Evolutionary conservation across 2,797 vertebrate species (phyloP).

Genomic region (Borostomias antarcticus): DNA sequence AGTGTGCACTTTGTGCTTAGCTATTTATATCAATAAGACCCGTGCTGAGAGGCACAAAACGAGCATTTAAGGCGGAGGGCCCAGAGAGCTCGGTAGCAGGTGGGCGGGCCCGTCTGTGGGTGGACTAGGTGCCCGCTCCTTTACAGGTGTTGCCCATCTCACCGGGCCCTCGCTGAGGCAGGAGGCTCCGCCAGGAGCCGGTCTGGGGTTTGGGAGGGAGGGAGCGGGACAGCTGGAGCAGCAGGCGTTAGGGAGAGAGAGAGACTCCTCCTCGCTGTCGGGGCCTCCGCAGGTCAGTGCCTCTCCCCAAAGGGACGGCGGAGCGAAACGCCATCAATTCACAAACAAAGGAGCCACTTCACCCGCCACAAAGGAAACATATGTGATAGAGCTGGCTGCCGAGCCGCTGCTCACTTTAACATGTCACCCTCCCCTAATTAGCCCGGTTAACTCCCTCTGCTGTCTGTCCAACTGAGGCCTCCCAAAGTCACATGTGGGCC

Average conservation of each 20-base stretch:
- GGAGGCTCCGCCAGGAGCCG: slow-evolving; percentile 50
- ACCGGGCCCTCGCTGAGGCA: slow-evolving; percentile 41
- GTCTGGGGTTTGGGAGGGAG: slow-evolving; percentile 42
- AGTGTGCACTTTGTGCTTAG: slow-evolving; percentile 85
- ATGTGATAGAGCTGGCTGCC: slow-evolving; percentile 78
- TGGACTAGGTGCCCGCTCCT: slow-evolving; percentile 69
- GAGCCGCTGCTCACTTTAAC: slow-evolving; percentile 80
- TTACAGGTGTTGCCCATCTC: slow-evolving; percentile 81
- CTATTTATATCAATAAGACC: slow-evolving; percentile 90
- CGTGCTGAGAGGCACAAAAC: slow-evolving; percentile 88
- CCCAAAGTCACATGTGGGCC: slow-evolving; percentile 70
- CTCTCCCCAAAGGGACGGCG: slow-evolving; percentile 79
- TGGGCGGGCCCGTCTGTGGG: slow-evolving; percentile 75
- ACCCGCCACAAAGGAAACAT: slow-evolving; percentile 81
- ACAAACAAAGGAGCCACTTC: slow-evolving; percentile 84
- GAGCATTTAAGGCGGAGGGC: slow-evolving; percentile 84
- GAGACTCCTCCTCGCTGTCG: slow-evolving; percentile 72
- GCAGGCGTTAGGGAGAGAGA: slow-evolving; percentile 69
- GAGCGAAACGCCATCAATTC: slow-evolving; percentile 86
- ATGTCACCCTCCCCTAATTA: slow-evolving; percentile 82
- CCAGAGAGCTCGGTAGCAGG: slow-evolving; percentile 80
- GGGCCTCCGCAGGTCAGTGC: slow-evolving; percentile 82
- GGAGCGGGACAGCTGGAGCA: slow-evolving; percentile 73
- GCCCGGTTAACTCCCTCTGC: slow-evolving; percentile 80
- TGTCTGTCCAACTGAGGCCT: slow-evolving; percentile 78